Evolutionary conservation across 2,113 vertebrate species (phyloP), one percentile per base, ranked within the genome.

Genomic region (Nothocercus julius): DNA sequence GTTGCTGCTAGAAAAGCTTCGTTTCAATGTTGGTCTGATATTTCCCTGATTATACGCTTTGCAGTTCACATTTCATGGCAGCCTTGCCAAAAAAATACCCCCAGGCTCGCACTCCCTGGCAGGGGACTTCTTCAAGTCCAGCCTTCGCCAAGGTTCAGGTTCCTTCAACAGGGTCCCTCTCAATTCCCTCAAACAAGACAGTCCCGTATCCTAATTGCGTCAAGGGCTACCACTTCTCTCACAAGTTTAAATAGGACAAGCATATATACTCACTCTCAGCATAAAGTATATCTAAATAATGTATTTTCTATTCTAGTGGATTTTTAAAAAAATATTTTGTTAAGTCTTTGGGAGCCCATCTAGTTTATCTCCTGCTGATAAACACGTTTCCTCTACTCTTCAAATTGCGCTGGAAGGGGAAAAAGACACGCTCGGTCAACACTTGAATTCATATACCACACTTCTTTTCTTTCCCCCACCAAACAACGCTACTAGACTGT

Each of bases 251-350:
- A 98, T 97, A 98, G 96, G 97, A 98, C 97, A 98, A 98, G 97
- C 97, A 98, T 97, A 98, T 98, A 98, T 97, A 98, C 97, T 98
- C 96, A 98, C 94, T 98, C 96, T 98, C 97, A 97, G 97, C 97
- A 98, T 98, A 98, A 98, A 98, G 97, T 97, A 97, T 98, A 98
- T 97, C 98, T 98, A 98, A 98, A 98, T 98, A 98, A 98, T 97
- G 98, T 97, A 98, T 97, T 97, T 98, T 97, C 98, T 98, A 98
- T 97, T 97, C 98, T 98, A 98, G 95, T 90, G 96, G 93, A 97
- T 98, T 97, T 98, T 98, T 97, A 97, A 98, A 98, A 98, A 98
- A 98, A 98, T 97, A 97, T 97, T 97, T 97, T 96, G 96, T 98
- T 98, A 98, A 97, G 97, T 98, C 98, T 98, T 98, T 98, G 98